Percentiles rank a stretch among this genome's conserved stretches.
phyloP scores from a whole-genome alignment of 2,797 vertebrate genomes.

The Kryptopterus vitreolus region DNA sequence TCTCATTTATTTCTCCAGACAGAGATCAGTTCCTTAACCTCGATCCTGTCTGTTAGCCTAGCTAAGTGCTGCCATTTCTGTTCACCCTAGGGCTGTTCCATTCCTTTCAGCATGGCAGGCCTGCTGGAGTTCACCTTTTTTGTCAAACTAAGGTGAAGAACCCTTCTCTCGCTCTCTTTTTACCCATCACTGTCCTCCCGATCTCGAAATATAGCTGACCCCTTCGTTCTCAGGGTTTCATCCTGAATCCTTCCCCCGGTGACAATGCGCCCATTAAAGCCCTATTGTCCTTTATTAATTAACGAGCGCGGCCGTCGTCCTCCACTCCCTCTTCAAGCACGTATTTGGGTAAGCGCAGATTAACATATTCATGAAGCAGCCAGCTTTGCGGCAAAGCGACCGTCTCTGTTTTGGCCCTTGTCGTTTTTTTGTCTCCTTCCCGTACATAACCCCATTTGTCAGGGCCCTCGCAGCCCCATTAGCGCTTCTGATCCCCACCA shows the following conservation, averaged over 20 bases:
- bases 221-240: conserved; percentile 36
- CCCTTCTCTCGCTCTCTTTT: conserved; percentile 27
- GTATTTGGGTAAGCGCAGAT: conserved; percentile 69
- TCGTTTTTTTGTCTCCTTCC: conserved; percentile 72
- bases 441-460: conserved; percentile 77
- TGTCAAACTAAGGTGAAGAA: conserved; percentile 42
- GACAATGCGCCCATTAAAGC: conserved; percentile 67
- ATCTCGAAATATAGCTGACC: conserved; percentile 36
- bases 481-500: conserved; percentile 69
- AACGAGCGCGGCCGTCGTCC: conserved; percentile 65
- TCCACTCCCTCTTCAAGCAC: conserved; percentile 48
- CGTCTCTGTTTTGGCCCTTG: conserved; percentile 71
- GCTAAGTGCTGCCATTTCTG: conserved; percentile 38
- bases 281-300: conserved; percentile 78
- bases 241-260: conserved; percentile 53
- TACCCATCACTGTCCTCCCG: conserved; percentile 36
- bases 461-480: conserved; percentile 68
- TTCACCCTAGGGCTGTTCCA: conserved; percentile 38
- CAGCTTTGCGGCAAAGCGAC: conserved; percentile 75
- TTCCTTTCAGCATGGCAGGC: conserved; percentile 16
- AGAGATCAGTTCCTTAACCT: conserved; percentile 50
- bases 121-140: conserved; percentile 35
- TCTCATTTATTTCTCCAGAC: conserved; percentile 24
- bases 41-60: conserved; percentile 43
- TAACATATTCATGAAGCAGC: conserved; percentile 81